phyloP scores from a whole-genome alignment of 2,888 invertebrate genomes.

The Pemphredon lugubris region DNA sequence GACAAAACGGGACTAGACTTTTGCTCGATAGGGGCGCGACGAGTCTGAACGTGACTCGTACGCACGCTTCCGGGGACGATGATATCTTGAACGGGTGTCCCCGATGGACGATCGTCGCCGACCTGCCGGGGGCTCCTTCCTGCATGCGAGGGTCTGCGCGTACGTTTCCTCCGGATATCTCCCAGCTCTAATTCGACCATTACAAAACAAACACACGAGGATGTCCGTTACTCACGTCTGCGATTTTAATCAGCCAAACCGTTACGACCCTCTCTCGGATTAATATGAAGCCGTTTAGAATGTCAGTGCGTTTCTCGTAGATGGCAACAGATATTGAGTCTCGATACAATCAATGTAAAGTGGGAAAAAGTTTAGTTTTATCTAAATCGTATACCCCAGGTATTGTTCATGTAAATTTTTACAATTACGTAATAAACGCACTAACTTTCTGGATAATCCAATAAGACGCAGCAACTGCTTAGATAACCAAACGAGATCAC shows the following conservation, averaged over 20 bases:
- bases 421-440: too few species aligned
- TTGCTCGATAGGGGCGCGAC: constrained; percentile 37
- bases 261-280: constrained; percentile 19
- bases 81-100: constrained; percentile 41
- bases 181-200: constrained; percentile 77
- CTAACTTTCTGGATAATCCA: too few species aligned
- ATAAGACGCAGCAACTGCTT: too few species aligned
- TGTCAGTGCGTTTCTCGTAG: too few species aligned
- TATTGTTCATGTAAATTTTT: too few species aligned
- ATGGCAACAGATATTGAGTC: too few species aligned
- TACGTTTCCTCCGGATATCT: constrained; percentile 79
- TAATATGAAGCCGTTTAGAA: constrained; percentile 5
- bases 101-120: constrained; percentile 59
- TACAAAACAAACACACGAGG: constrained; percentile 65
- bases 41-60: constrained; percentile 15
- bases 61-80: constrained; percentile 30
- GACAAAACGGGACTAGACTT: constrained; percentile 29
- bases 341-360: too few species aligned
- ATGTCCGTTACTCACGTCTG: constrained; percentile 58
- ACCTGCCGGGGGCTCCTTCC: constrained; percentile 75
- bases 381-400: too few species aligned
- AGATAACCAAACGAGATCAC: too few species aligned
- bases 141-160: constrained; percentile 79
- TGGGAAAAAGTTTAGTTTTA: too few species aligned
- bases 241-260: constrained; percentile 28